Evolutionary conservation across 2,888 invertebrate species (phyloP).

Genomic region (Torymus aiolomorphi): DNA sequence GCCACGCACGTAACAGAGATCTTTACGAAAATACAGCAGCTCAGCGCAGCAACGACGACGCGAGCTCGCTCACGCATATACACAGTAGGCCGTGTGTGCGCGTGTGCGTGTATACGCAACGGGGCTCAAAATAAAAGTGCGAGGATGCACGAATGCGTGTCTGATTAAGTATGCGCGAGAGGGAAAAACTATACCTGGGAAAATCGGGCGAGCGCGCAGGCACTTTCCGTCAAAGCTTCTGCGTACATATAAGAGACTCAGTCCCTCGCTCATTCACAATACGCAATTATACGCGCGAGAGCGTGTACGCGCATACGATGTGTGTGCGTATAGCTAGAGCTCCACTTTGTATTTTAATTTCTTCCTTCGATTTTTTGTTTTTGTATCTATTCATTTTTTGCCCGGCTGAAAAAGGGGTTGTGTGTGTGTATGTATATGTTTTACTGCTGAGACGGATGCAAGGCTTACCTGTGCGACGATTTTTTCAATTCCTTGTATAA

Average conservation of each 20-base stretch:
- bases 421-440: too few species aligned
- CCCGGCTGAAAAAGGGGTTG: not conserved
- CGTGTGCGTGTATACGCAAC: not conserved
- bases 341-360: conserved; percentile 45
- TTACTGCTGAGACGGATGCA: too few species aligned
- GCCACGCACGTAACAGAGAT: too few species aligned
- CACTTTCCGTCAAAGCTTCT: conserved; percentile 49
- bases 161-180: conserved; percentile 68
- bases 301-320: conserved; percentile 61
- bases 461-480: too few species aligned
- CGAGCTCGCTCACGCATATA: too few species aligned
- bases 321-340: conserved; percentile 16
- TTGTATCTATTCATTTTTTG: conserved; percentile 33
- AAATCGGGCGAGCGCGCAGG: conserved; percentile 63
- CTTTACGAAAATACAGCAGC: too few species aligned
- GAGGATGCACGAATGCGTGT: conserved; percentile 61
- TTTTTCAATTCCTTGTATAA: too few species aligned
- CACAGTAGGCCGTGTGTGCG: too few species aligned
- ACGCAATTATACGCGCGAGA: conserved; percentile 55
- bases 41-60: too few species aligned
- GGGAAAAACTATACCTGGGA: conserved; percentile 70
- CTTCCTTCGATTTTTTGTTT: conserved; percentile 29
- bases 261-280: conserved; percentile 34
- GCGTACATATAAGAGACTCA: conserved; percentile 41
- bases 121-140: conserved; percentile 44